These are phyloP conservation scores for Ahaetulla prasina DNA, from an alignment of 2,113 vertebrate genomes.

Conservation along the genomic window DNA sequence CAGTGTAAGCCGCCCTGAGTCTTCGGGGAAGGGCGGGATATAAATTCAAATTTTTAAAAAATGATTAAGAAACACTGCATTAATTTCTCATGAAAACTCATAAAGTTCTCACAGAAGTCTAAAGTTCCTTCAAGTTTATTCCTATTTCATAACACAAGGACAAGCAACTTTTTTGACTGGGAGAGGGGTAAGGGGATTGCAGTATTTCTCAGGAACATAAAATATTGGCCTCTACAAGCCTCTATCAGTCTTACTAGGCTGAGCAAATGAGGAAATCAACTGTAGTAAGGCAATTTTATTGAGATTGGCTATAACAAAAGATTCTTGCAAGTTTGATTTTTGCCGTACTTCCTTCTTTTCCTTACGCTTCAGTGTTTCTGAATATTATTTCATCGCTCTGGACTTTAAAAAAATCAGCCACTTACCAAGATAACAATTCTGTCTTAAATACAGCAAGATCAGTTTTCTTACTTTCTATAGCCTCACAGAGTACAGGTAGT, in stretches of 20 bases:
- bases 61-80: not conserved
- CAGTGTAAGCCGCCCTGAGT: too few relatives aligned
- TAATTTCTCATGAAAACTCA: not conserved
- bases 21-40: too few relatives aligned
- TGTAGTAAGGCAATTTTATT: not conserved
- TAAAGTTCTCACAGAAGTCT: not conserved
- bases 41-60: too few relatives aligned
- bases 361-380: not conserved
- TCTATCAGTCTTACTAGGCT: not conserved
- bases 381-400: not conserved
- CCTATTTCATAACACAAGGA: not conserved
- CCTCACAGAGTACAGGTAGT: not conserved
- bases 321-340: not conserved
- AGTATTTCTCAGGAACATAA: not conserved
- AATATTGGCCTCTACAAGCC: not conserved
- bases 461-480: not conserved
- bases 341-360: not conserved
- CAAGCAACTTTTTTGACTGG: not conserved
- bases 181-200: fast-evolving
- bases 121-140: not conserved
- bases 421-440: not conserved
- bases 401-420: not conserved
- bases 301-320: not conserved
- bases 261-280: not conserved
- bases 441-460: not conserved